phyloP scores from a whole-genome alignment of 2,888 invertebrate genomes.

The Alsophila aescularia region DNA sequence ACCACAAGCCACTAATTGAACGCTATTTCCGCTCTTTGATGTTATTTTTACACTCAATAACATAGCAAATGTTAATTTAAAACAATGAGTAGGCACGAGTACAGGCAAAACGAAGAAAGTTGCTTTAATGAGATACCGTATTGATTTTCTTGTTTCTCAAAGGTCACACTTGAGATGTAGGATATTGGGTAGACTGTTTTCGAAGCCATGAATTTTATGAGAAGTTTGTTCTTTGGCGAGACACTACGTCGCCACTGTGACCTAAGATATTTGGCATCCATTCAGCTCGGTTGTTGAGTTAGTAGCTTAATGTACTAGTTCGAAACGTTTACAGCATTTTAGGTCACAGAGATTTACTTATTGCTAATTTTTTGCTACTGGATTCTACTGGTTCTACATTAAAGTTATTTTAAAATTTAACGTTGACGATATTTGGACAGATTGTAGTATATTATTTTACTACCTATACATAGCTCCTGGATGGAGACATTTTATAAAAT shows the following conservation, averaged over 20 bases:
- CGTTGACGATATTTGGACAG: too few species aligned
- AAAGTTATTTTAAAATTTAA: too few species aligned
- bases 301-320: slow-evolving; percentile 21
- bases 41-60: neutral
- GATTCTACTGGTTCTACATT: neutral
- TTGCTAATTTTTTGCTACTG: neutral
- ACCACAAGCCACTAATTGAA: neutral
- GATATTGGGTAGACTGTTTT: slow-evolving; percentile 3
- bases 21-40: neutral
- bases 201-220: slow-evolving; percentile 21
- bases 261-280: slow-evolving; percentile 42
- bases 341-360: slow-evolving; percentile 6
- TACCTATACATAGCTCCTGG: too few species aligned
- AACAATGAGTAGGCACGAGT: slow-evolving; percentile 5
- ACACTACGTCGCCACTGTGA: slow-evolving; percentile 44
- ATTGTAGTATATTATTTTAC: too few species aligned
- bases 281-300: slow-evolving; percentile 31
- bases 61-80: slow-evolving; percentile 9
- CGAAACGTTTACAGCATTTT: slow-evolving; percentile 5
- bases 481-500: too few species aligned
- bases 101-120: slow-evolving; percentile 15
- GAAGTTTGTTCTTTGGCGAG: slow-evolving; percentile 42
- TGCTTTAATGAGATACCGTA: slow-evolving; percentile 18
- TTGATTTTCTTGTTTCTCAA: slow-evolving; percentile 19
- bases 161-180: slow-evolving; percentile 25